A percentile compares a stretch with the other conserved stretches of the same genome.
These are phyloP conservation scores for Stegophylla sp. DNA, from an alignment of 2,888 invertebrate genomes.

Conservation along the genomic window DNA sequence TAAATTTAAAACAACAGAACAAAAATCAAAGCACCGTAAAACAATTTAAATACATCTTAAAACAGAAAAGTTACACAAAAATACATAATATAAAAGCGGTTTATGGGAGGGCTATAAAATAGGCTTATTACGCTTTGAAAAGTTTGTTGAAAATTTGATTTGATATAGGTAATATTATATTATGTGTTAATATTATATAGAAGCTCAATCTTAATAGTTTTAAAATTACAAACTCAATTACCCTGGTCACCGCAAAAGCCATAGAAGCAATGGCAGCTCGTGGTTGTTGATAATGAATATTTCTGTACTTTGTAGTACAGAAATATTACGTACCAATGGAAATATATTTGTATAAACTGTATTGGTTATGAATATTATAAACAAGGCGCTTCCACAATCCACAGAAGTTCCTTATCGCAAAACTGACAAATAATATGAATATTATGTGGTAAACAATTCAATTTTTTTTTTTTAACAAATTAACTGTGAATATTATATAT, in stretches of 20 bases:
- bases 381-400: too few species aligned
- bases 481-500: too few species aligned
- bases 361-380: too few species aligned
- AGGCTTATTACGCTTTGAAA: background rate
- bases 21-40: constrained; percentile 58
- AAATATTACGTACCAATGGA: too few species aligned
- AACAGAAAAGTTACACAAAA: constrained; percentile 56
- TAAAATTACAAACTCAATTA: constrained; percentile 21
- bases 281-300: too few species aligned
- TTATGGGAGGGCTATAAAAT: constrained; percentile 25
- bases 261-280: too few species aligned
- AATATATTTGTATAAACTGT: too few species aligned
- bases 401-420: too few species aligned
- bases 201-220: constrained; percentile 10
- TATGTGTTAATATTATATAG: constrained; percentile 14
- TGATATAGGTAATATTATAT: background rate
- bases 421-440: too few species aligned
- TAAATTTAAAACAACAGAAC: constrained; percentile 7
- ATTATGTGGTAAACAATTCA: too few species aligned
- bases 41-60: constrained; percentile 1
- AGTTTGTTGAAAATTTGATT: background rate
- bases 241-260: constrained; percentile 45
- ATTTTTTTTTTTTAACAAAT: too few species aligned
- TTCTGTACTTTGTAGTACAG: too few species aligned
- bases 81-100: constrained; percentile 40